These are phyloP conservation scores for Zophobas atratus DNA, from an alignment of 1,140 invertebrate genomes.

Conservation along the genomic window DNA sequence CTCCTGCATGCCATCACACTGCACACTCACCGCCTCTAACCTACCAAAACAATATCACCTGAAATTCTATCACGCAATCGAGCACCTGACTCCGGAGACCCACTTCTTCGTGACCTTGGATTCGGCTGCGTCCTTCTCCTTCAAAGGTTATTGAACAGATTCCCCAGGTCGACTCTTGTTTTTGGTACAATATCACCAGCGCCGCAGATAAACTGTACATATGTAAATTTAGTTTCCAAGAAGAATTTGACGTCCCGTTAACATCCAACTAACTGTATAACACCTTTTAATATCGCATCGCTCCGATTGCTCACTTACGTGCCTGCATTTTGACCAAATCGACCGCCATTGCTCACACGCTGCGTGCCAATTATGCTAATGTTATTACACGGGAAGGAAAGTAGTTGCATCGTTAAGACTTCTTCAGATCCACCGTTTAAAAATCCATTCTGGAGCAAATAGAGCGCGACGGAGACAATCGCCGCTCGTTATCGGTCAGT, in stretches of 20 bases:
- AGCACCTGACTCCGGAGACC: constrained; percentile 23
- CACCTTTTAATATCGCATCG: constrained; percentile 31
- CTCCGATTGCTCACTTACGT: constrained; percentile 29
- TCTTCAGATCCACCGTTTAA: no score
- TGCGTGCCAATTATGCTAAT: constrained; percentile 27
- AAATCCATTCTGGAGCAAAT: no score
- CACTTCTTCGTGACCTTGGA: constrained; percentile 28
- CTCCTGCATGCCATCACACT: no score
- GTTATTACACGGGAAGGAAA: constrained; percentile 15
- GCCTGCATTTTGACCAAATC: constrained; percentile 9
- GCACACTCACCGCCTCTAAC: no score
- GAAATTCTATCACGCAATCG: constrained; percentile 30
- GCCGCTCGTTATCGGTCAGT: no score
- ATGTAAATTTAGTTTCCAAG: constrained; percentile 48
- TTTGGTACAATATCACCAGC: constrained; percentile 39
- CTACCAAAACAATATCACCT: not conserved
- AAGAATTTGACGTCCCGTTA: constrained; percentile 49
- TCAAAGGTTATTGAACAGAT: constrained; percentile 40
- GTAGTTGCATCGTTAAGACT: not conserved
- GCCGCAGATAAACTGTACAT: constrained; percentile 36
- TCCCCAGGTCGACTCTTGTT: not conserved
- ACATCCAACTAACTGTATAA: constrained; percentile 48
- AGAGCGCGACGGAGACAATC: no score
- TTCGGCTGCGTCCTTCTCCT: constrained; percentile 23
- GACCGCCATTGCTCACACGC: not conserved